Percentiles rank a stretch among this genome's conserved stretches.
Evolutionary conservation across 2,888 invertebrate genomes (phyloP).

Genomic region (Alcis repandata): DNA sequence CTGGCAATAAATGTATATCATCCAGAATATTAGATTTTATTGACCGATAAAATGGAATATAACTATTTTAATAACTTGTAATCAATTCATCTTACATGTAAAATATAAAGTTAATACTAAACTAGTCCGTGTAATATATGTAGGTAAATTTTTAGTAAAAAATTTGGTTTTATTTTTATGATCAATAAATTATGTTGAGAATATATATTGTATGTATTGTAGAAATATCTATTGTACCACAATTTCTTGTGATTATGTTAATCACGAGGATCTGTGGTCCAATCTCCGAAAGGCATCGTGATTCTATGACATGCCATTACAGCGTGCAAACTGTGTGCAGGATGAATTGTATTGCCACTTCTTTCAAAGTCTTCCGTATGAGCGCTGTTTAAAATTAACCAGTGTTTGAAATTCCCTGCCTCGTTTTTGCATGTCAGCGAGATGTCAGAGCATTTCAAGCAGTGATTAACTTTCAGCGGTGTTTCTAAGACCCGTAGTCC

Average conservation of each 20-base stretch:
- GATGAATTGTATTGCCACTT: too few relatives aligned
- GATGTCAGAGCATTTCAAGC: too few relatives aligned
- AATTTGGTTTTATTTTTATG: conserved; percentile 23
- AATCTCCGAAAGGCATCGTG: background rate
- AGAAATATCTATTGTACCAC: background rate
- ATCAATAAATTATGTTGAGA: conserved; percentile 1
- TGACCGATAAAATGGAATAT: conserved; percentile 5
- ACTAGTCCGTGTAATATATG: conserved; percentile 32
- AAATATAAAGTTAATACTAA: conserved; percentile 30
- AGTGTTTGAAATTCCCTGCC: too few relatives aligned
- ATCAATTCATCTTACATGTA: conserved; percentile 23
- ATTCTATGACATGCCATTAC: background rate
- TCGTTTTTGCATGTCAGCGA: too few relatives aligned
- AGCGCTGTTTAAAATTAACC: too few relatives aligned
- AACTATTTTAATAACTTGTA: conserved; percentile 26
- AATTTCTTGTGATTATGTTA: too few relatives aligned
- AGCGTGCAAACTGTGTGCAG: too few relatives aligned
- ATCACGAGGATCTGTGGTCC: background rate
- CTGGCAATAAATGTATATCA: background rate
- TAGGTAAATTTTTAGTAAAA: conserved; percentile 15
- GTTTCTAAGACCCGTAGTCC: background rate
- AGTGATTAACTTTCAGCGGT: too few relatives aligned
- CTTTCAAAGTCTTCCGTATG: too few relatives aligned
- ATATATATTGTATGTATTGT: too few relatives aligned
- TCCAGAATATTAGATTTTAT: conserved; percentile 6